Evolutionary conservation across 2,113 vertebrate species (phyloP).

Genomic region (Eurystomus gularis): DNA sequence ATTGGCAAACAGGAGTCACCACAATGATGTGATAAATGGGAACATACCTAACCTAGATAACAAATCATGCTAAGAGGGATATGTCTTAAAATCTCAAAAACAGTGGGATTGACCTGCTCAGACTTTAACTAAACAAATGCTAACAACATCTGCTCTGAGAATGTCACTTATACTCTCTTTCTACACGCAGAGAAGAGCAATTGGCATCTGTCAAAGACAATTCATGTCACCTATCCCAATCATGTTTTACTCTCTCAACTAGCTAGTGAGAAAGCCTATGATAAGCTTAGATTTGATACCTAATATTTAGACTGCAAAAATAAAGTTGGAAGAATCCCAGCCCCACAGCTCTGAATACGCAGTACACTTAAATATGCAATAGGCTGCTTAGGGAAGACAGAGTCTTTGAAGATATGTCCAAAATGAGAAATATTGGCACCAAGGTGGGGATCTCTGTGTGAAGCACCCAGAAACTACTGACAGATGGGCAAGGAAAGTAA

Average conservation of each 20-base stretch:
- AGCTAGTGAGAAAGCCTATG: background rate
- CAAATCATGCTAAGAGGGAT: background rate
- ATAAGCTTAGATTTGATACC: background rate
- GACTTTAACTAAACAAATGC: background rate
- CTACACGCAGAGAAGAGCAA: background rate
- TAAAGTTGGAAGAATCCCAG: background rate
- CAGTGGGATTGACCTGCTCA: background rate
- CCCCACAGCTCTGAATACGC: background rate
- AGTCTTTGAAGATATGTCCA: background rate
- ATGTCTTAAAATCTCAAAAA: background rate
- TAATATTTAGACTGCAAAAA: background rate
- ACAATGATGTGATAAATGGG: background rate
- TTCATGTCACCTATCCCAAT: background rate
- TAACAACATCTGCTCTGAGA: background rate
- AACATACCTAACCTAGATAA: conserved; percentile 1
- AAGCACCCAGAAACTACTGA: background rate
- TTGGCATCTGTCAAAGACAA: background rate
- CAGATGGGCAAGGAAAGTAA: background rate
- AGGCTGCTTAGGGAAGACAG: background rate
- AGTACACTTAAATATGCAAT: background rate
- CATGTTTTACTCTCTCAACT: background rate
- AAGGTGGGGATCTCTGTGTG: background rate
- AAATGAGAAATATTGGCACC: background rate
- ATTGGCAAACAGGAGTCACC: background rate
- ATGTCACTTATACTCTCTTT: background rate